Evolutionary conservation across 2,888 invertebrate genomes (phyloP), one percentile per base, ranked within the genome.

Genomic region (Thereva nobilitata): DNA sequence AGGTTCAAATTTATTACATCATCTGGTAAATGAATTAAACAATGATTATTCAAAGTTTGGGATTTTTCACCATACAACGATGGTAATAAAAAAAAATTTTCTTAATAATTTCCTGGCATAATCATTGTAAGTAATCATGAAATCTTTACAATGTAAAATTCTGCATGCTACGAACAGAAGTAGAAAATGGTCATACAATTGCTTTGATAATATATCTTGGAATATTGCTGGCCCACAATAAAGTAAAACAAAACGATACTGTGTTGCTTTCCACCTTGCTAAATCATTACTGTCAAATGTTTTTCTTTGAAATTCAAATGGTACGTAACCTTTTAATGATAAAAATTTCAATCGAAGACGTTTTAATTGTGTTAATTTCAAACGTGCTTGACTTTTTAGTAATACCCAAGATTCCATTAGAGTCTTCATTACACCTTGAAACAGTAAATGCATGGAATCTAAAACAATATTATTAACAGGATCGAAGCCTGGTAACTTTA

Each of bases 161-260:
- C 5, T 7, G 4, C n/a, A 47, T 5, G 47, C 47, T 5, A 47
- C 47, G 12, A 47, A 47, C 1, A 47, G n/a, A 5, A n/a, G 47
- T 12, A 47, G 6, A 47, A 47, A 47, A 47, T 47, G 47, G 5
- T 47, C 12, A 53, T 53, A 53, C 7, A n/a, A 35, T 23, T 35
- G 8, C 5, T 8, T 38, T 53, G 53, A 10, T 35, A 53, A 37
- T 6, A 53, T 53, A 53, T 53, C 35, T 53, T 53, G 5, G 9
- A 53, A 53, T 9, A 35, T 38, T 53, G 34, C 37, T 35, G 53
- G 53, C 35, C 53, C 53, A 53, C 53, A 53, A 37, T 53, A 53
- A 7, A 35, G 10, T n/a, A 53, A n/a, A 53, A 53, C 7, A 12
- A 53, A 53, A 10, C 53, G 53, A 10, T 7, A 53, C 10, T 53